Percentiles rank a stretch among this genome's conserved stretches.
Conservation (phyloP, 2,113 vertebrate genomes). For the Rutilus rutilus region DNA sequence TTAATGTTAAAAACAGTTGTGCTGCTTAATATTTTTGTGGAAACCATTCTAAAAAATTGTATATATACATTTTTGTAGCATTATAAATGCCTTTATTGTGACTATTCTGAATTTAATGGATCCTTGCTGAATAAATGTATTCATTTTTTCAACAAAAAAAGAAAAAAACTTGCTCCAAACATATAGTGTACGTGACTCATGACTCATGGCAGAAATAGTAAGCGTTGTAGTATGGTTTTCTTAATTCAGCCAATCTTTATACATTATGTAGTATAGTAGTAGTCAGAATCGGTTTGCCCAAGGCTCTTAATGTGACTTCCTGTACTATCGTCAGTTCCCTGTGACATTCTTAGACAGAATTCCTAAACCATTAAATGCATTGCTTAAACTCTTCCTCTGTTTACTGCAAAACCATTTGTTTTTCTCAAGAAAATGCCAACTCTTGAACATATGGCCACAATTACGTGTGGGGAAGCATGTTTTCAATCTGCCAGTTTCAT, state of each 20-base stretch:
- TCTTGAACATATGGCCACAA: slow-evolving; percentile 48
- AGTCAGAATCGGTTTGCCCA: background rate
- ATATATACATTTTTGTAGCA: background rate
- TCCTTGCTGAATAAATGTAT: background rate
- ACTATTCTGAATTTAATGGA: background rate
- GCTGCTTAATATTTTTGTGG: background rate
- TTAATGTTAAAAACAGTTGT: background rate
- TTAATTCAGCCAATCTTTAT: background rate
- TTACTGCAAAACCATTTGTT: slow-evolving; percentile 34
- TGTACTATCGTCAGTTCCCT: background rate
- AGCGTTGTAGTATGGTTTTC: background rate
- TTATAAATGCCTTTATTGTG: background rate
- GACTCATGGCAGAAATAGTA: background rate
- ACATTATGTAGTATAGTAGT: background rate
- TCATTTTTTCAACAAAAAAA: background rate
- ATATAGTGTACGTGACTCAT: background rate
- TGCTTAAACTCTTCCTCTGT: slow-evolving; percentile 26
- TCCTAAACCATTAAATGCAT: slow-evolving; percentile 18
- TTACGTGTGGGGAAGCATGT: slow-evolving; percentile 34
- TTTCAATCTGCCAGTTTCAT: background rate
- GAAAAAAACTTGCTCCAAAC: background rate
- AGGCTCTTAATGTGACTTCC: background rate
- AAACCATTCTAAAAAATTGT: background rate
- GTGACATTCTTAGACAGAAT: background rate
- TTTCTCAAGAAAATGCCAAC: slow-evolving; percentile 9